phyloP scores from a whole-genome alignment of 1,140 invertebrate species.

The Wasmannia auropunctata region DNA sequence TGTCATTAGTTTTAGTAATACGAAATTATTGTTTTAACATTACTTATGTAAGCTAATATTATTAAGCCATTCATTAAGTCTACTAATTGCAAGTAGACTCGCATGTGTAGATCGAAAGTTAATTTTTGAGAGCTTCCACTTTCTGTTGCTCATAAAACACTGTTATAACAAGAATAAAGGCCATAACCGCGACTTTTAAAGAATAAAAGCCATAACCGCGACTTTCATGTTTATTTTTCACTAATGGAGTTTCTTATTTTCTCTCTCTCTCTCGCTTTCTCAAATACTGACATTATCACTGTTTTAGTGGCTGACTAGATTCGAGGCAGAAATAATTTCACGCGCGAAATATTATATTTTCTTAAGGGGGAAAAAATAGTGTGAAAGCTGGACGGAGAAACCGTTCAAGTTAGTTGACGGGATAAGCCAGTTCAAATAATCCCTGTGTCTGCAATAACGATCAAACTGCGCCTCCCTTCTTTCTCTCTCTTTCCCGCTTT shows the following conservation, averaged over 20 bases:
- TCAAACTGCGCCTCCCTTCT: slow-evolving; percentile 21
- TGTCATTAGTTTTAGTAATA: neutral
- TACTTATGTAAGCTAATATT: neutral
- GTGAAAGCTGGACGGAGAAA: neutral
- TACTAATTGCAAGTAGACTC: neutral
- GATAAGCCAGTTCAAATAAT: neutral
- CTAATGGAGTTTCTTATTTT: slow-evolving; percentile 6
- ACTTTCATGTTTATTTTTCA: slow-evolving; percentile 24
- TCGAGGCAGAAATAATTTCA: neutral
- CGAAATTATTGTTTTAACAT: neutral
- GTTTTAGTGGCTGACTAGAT: neutral
- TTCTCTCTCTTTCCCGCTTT: neutral
- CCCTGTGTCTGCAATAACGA: slow-evolving; percentile 2
- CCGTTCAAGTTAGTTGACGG: neutral
- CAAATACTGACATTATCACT: neutral
- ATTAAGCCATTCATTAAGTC: neutral
- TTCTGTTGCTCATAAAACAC: neutral
- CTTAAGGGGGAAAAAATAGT: neutral
- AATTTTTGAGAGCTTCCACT: neutral
- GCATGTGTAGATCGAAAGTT: neutral
- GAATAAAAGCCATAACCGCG: neutral
- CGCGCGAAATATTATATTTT: slow-evolving; percentile 28
- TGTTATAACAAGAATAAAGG: neutral
- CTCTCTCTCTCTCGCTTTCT: neutral
- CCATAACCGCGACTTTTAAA: neutral